Percentiles rank a stretch among this genome's conserved stretches.
These are phyloP conservation scores for Liodrosophila aerea DNA, from an alignment of 2,888 invertebrate species.

Conservation along the genomic window DNA sequence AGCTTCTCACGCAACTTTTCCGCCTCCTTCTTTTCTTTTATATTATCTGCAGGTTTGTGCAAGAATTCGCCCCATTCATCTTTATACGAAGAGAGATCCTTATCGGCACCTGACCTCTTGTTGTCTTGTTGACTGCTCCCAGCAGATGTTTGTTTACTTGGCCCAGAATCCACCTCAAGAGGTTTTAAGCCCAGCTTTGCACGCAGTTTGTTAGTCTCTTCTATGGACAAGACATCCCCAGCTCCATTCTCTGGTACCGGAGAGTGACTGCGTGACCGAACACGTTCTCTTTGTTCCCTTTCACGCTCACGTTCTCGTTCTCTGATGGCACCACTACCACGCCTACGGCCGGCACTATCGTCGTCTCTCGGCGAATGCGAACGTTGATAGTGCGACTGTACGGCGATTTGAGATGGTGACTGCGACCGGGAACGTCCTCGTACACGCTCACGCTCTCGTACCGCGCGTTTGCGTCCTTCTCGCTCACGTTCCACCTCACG, in stretches of 20 bases:
- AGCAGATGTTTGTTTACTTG: slow-evolving; percentile 75
- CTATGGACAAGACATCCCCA: slow-evolving; percentile 87
- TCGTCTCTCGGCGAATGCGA: slow-evolving; percentile 72
- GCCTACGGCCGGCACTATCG: slow-evolving; percentile 16
- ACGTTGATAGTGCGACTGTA: slow-evolving; percentile 36
- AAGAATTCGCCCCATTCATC: slow-evolving; percentile 89
- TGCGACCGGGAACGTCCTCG: slow-evolving; percentile 43
- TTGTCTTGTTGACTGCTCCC: slow-evolving; percentile 42
- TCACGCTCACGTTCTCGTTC: slow-evolving; percentile 27
- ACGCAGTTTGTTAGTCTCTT: slow-evolving; percentile 93
- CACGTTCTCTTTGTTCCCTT: slow-evolving; percentile 22
- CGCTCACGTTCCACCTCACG: slow-evolving; percentile 55
- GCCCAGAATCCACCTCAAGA: slow-evolving; percentile 86
- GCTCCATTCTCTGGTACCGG: slow-evolving; percentile 82
- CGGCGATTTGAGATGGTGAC: slow-evolving; percentile 17
- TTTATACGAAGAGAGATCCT: slow-evolving; percentile 78
- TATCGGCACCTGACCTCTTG: slow-evolving; percentile 56
- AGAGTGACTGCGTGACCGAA: slow-evolving; percentile 53
- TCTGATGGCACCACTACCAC: slow-evolving; percentile 4
- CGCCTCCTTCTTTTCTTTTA: slow-evolving; percentile 87
- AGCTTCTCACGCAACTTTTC: slow-evolving; percentile 93
- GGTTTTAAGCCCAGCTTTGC: slow-evolving; percentile 97
- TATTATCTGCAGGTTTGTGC: slow-evolving; percentile 92
- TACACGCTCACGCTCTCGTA: slow-evolving; percentile 43
- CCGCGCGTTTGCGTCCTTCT: slow-evolving; percentile 48